A percentile compares a stretch with the other conserved stretches of the same genome.
phyloP scores from a whole-genome alignment of 2,888 invertebrate species.

The Caenorhabditis sp. region DNA sequence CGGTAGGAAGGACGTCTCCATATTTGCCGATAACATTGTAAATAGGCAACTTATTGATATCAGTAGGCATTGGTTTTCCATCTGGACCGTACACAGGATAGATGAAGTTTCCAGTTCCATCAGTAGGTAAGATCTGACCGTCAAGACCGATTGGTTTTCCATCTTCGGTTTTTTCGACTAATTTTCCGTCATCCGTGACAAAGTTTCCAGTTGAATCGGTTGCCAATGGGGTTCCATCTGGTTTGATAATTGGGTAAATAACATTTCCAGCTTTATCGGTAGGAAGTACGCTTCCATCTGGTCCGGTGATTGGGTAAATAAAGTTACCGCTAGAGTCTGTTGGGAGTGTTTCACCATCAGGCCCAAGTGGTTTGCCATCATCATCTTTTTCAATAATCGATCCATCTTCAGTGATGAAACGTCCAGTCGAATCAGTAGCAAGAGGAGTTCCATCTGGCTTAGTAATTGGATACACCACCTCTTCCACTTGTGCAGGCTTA shows the following conservation, averaged over 20 bases:
- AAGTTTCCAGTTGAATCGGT: constrained; percentile 23
- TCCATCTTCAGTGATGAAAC: constrained; percentile 22
- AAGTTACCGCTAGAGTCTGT: constrained; percentile 36
- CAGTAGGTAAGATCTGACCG: constrained; percentile 44
- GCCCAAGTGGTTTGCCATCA: constrained; percentile 27
- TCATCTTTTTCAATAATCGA: constrained; percentile 19
- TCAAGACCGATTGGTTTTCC: constrained; percentile 46
- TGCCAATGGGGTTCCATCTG: constrained; percentile 12
- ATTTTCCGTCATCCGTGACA: constrained; percentile 17
- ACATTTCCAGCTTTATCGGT: constrained; percentile 28
- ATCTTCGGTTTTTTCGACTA: constrained; percentile 16
- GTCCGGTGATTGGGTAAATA: constrained; percentile 31
- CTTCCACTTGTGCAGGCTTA: constrained; percentile 27
- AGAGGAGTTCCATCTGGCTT: constrained; percentile 32
- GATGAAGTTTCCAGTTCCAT: constrained; percentile 34
- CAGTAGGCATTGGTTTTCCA: constrained; percentile 37
- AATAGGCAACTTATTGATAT: constrained; percentile 23
- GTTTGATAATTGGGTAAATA: constrained; percentile 15
- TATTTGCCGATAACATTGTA: constrained; percentile 46
- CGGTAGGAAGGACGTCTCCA: constrained; percentile 50
- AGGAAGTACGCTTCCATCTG: constrained; percentile 24
- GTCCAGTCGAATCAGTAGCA: constrained; percentile 20
- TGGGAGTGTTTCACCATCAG: constrained; percentile 39
- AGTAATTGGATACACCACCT: constrained; percentile 37
- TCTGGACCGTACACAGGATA: constrained; percentile 47